These are phyloP conservation scores for Lithophane semibrunnea DNA, from an alignment of 2,888 invertebrate species.

Conservation along the genomic window DNA sequence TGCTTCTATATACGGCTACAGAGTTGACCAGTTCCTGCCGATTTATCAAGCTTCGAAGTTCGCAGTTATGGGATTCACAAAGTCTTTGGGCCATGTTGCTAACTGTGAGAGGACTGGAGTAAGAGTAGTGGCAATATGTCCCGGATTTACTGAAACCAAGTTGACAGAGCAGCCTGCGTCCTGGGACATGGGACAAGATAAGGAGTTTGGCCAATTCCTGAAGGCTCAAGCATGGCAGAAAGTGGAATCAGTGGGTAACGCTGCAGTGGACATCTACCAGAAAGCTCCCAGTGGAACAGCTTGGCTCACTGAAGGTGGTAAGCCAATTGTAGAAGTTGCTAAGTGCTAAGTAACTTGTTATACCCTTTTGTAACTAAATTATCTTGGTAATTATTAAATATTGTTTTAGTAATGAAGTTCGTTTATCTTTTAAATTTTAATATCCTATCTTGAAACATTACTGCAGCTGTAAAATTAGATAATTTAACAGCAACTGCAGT, in stretches of 20 bases:
- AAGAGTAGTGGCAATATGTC: slow-evolving; percentile 88
- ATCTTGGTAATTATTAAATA: slow-evolving; percentile 25
- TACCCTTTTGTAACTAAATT: neutral
- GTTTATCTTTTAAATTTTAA: neutral
- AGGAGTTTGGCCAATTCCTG: slow-evolving; percentile 56
- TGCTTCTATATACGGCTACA: slow-evolving; percentile 90
- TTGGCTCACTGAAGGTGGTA: slow-evolving; percentile 87
- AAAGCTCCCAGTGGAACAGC: slow-evolving; percentile 88
- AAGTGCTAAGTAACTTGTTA: slow-evolving; percentile 58
- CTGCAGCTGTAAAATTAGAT: neutral
- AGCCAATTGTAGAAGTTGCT: slow-evolving; percentile 78
- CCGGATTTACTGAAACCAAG: slow-evolving; percentile 87
- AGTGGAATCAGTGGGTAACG: slow-evolving; percentile 75
- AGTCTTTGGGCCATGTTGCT: slow-evolving; percentile 83
- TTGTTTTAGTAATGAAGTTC: slow-evolving; percentile 3
- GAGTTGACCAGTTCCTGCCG: slow-evolving; percentile 87
- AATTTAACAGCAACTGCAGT: neutral
- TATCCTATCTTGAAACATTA: neutral
- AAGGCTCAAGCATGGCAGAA: slow-evolving; percentile 73
- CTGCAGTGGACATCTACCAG: slow-evolving; percentile 76
- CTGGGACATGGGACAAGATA: slow-evolving; percentile 63
- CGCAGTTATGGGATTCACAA: slow-evolving; percentile 89
- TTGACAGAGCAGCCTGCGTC: slow-evolving; percentile 59
- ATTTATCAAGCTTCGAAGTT: slow-evolving; percentile 91
- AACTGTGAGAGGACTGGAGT: slow-evolving; percentile 87